Evolutionary conservation across 2,797 vertebrate species (phyloP), one percentile per base, ranked within the genome.

Genomic region (Remorina albescens): DNA sequence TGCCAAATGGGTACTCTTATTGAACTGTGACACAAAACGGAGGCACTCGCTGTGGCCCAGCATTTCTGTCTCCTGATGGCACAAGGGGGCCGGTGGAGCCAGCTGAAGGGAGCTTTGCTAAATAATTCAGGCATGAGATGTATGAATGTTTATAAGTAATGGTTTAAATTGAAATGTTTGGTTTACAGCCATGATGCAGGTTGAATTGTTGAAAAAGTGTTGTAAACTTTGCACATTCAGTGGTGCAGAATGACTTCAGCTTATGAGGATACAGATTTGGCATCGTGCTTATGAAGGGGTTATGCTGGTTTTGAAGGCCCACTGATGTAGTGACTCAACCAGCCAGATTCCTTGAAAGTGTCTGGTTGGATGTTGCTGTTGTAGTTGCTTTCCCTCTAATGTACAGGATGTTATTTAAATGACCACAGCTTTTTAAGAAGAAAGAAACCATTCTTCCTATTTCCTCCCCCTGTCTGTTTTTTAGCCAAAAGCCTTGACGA

Each of bases 401-500:
- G 84, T 90, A 89, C 85, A 91, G 78, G 67, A 82, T 82, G 71
- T 91, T 90, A 92, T 93, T 92, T 90, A 92, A 92, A 84, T 80
- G 64, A 91, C 74, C 65, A 86, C 67, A 81, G 76, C 86, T 91
- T 93, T 93, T 92, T 85, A 78, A 87, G 75, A 81, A 71, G 58
- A 88, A 82, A 71, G 42, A 79, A 82, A 84, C 84, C 60, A 60
- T 84, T 78, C 55, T 74, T 81, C 76, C 67, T 80, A 50, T 87
- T 88, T 88, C 50, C 28, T 2, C 41, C 46, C 41, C 44, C 36
- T 36, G 21, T 64, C 21, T 54, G 25, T 50, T 42, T 25, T 92
- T 91, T 91, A 92, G 92, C 90, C 90, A 90, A 94, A 91, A 91
- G 91, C 91, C 90, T 94, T 93, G 91, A 92, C 82, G 79, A 42